Evolutionary conservation across 2,113 vertebrate genomes (phyloP), one percentile per base, ranked within the genome.

Genomic region (Sorex araneus): DNA sequence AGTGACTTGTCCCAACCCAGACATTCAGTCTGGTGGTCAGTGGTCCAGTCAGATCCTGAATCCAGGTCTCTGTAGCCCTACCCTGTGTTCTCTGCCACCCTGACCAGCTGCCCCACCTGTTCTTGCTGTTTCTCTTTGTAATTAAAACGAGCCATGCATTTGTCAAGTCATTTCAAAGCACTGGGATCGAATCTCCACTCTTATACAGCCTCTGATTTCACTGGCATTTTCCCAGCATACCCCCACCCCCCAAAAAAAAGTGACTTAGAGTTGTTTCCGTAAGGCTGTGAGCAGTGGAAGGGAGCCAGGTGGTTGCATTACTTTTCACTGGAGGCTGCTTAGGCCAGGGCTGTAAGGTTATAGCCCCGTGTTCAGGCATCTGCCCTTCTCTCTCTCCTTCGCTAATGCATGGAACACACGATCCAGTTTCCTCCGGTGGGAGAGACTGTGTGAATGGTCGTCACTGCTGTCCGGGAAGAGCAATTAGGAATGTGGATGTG

Each of bases 221-320:
- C 64, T 84, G 76, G 43, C 25, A 0, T 28, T 84, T 90, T 94
- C 60, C n/a, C 19, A 66, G 64, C 28, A 28, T 11, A n/a, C 21
- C 18, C 57, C 19, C 57, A 8, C 67, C 16, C 18, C 73, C 85
- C 78, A 88, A 7, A 10, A 0, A 28, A n/a, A 92, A 3, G 12
- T 13, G 94, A 3, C 0, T 77, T 90, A 34, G 60, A 11, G 6
- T 4, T 87, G 70, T 91, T 91, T 71, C 64, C 90, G 0, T 32
- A 75, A 81, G 0, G 40, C 50, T 79, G n/a, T 0, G 30, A 88
- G 63, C 23, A 30, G 3, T 0, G 3, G 80, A 47, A 28, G 73
- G 81, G 32, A 63, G 80, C 77, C 30, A 12, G 87, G 93, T 0
- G 92, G 67, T 92, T 87, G 84, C 69, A 32, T 95, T 79, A 67